Base-by-base conservation (phyloP, 2,888 invertebrate genomes). In the Lordiphosa fenestrarum region DNA sequence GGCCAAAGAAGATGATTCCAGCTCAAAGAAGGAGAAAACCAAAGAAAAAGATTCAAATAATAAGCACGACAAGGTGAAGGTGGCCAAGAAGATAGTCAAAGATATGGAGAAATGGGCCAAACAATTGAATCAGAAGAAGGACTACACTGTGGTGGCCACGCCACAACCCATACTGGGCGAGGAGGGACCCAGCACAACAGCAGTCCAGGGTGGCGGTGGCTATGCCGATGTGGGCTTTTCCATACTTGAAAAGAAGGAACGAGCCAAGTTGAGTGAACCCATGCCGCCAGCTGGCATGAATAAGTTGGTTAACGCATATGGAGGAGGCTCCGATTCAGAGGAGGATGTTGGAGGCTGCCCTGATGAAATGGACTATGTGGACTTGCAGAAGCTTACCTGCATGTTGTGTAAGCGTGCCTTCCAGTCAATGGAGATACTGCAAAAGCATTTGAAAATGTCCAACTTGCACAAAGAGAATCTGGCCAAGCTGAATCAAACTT, bases 61-160 rank as follows among this genome's bases (percentile, higher is more conserved):
- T 44, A 96, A 96, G 77, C 96, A 95, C 63, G 98, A 98, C 80
- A 98, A 98, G 90, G 98, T 97, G 0, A 98, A 98, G 90, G 97
- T 97, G 10, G 98, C 98, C 4, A 98, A 98, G 88, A 97, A 98
- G 89, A 98, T 98, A 73, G 98, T 98, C 0, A 98, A 98, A 90
- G 94, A 92, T 72, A 92, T 93, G 93, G 93, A 92, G 66, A 89
- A 92, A 53, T 99, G 99, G 99, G 99, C 99, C 0, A 96, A 98
- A 82, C 96, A 96, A 9, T 90, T 98, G 68, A 99, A 99, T 88
- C 98, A 98, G 88, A 97, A 97, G 90, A 98, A 98, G 88, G 96
- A 97, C 89, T 88, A 89, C 70, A 86, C 86, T 0, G 86, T 82
- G 2, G 84, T 88, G 37, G 88, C 89, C n/a, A 81, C 88, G 4